phyloP scores from a whole-genome alignment of 2,113 vertebrate species.

The Himantopus leucocephalus region DNA sequence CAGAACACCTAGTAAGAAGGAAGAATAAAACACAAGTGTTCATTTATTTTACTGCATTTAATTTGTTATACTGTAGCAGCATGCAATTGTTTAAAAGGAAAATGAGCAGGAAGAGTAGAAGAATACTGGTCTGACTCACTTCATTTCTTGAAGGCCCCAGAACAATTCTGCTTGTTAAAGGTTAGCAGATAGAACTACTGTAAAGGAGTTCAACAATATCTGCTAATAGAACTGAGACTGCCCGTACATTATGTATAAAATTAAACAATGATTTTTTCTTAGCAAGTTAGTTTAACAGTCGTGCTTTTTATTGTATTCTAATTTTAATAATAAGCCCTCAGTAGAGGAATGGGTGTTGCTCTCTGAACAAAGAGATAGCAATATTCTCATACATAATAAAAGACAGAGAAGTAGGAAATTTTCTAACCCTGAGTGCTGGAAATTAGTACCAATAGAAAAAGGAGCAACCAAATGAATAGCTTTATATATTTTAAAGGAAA shows the following conservation, averaged over 20 bases:
- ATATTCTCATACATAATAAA: background rate
- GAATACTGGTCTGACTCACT: background rate
- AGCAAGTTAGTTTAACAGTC: background rate
- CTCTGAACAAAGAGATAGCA: background rate
- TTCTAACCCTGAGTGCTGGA: background rate
- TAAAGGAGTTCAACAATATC: background rate
- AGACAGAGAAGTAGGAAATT: background rate
- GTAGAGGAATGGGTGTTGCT: background rate
- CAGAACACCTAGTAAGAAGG: slow-evolving; percentile 69
- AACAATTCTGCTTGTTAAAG: background rate
- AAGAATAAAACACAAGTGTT: background rate
- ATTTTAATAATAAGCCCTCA: background rate
- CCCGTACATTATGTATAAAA: background rate
- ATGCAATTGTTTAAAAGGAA: background rate
- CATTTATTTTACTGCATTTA: background rate
- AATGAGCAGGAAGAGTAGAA: background rate
- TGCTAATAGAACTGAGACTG: background rate
- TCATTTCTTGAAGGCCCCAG: background rate
- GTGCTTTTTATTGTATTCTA: background rate
- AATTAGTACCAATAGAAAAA: background rate
- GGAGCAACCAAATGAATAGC: background rate
- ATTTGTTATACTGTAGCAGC: background rate
- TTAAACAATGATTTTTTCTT: background rate
- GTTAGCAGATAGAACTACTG: background rate
- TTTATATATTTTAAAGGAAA: background rate